Percentiles rank a stretch among this genome's conserved stretches.
Evolutionary conservation across 2,797 vertebrate genomes (phyloP).

Genomic region (Oceanodroma leucorhoa): DNA sequence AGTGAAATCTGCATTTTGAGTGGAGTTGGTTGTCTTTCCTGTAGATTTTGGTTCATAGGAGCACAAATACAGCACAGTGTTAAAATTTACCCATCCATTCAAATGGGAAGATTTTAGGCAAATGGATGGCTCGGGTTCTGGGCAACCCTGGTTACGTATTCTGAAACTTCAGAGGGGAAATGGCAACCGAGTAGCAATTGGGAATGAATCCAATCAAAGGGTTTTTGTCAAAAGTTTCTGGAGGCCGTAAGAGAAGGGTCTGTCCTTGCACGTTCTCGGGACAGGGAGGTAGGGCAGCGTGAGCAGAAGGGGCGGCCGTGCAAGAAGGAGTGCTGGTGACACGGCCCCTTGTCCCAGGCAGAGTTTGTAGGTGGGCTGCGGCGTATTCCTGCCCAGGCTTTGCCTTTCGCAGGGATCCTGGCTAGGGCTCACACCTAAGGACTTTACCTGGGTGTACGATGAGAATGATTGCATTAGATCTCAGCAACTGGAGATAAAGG

Average conservation of each 20-base stretch:
- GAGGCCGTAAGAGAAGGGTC: accelerated
- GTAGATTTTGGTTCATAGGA: background rate
- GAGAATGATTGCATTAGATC: background rate
- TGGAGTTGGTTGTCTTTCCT: background rate
- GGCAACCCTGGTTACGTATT: background rate
- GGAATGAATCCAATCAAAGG: background rate
- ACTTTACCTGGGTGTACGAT: background rate
- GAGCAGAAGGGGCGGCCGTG: background rate
- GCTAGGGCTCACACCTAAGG: background rate
- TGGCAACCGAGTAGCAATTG: background rate
- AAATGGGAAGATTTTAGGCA: background rate
- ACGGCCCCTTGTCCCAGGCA: background rate
- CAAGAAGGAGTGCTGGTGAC: background rate
- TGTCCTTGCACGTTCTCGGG: accelerated
- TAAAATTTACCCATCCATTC: background rate
- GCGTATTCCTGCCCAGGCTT: accelerated
- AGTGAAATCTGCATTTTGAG: background rate
- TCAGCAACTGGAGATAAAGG: background rate
- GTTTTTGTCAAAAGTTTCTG: background rate
- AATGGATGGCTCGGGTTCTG: background rate
- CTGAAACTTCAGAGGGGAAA: background rate
- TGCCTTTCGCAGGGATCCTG: background rate
- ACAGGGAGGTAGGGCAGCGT: background rate
- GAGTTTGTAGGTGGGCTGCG: background rate
- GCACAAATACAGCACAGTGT: background rate